Evolutionary conservation across 2,888 invertebrate species (phyloP).

Genomic region (Sphaerophoria taeniata): DNA sequence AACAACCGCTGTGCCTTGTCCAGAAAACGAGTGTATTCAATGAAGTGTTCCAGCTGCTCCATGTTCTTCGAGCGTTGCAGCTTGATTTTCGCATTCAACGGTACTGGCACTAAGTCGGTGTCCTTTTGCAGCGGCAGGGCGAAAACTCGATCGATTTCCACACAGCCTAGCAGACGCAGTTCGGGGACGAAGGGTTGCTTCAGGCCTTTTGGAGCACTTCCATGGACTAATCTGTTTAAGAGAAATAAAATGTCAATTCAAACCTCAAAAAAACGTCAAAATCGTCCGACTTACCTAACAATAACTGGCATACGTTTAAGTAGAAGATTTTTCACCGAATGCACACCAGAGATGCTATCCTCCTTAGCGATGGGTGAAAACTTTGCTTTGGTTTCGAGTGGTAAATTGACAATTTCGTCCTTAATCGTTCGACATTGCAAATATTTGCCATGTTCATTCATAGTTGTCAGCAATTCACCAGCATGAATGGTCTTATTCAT

Average conservation of each 20-base stretch:
- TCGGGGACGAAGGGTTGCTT: constrained; percentile 94
- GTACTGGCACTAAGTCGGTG: constrained; percentile 91
- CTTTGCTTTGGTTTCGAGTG: constrained; percentile 93
- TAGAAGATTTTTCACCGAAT: constrained; percentile 93
- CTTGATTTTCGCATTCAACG: constrained; percentile 93
- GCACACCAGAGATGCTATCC: constrained; percentile 97
- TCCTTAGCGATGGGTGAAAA: constrained; percentile 96
- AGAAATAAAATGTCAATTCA: background rate
- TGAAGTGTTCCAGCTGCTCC: constrained; percentile 89
- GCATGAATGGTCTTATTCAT: constrained; percentile 87
- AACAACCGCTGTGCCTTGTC: constrained; percentile 90
- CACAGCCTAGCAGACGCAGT: constrained; percentile 91
- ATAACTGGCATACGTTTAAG: constrained; percentile 96
- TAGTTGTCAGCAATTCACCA: constrained; percentile 92
- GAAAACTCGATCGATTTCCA: constrained; percentile 92
- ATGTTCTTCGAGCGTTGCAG: constrained; percentile 92
- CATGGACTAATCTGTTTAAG: constrained; percentile 88
- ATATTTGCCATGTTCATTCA: constrained; percentile 89
- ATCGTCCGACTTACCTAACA: constrained; percentile 85
- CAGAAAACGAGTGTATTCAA: constrained; percentile 90
- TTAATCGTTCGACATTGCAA: constrained; percentile 93
- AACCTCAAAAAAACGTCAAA: background rate
- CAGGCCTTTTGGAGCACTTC: constrained; percentile 92
- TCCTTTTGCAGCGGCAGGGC: constrained; percentile 93
- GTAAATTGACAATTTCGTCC: constrained; percentile 92